Evolutionary conservation across 1,140 invertebrate species (phyloP).

Genomic region (Drosophila insularis): DNA sequence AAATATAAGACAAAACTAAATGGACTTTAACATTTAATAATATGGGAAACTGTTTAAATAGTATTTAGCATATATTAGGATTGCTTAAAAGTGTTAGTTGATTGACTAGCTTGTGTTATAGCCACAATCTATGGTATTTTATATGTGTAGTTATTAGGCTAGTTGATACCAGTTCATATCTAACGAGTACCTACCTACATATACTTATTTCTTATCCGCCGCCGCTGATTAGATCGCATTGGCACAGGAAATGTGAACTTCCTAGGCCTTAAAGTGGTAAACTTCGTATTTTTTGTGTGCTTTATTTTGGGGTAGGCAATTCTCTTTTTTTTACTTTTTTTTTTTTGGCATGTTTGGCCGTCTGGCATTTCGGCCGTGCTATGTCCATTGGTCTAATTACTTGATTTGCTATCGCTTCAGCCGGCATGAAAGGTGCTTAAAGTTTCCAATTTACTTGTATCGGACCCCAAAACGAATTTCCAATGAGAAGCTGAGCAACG

Average conservation of each 20-base stretch:
- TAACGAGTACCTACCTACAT: neutral
- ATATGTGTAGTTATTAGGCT: neutral
- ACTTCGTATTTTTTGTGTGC: slow-evolving; percentile 3
- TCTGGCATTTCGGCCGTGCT: slow-evolving; percentile 4
- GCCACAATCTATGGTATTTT: neutral
- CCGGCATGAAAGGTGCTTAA: slow-evolving; percentile 62
- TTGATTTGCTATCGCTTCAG: slow-evolving; percentile 53
- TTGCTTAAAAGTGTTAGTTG: no score
- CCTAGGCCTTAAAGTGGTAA: slow-evolving; percentile 17
- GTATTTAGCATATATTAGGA: no score
- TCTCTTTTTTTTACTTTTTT: no score
- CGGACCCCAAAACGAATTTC: slow-evolving; percentile 62
- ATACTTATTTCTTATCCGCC: slow-evolving; percentile 36
- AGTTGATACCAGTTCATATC: slow-evolving; percentile 16
- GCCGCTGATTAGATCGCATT: slow-evolving; percentile 37
- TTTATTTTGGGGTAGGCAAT: slow-evolving; percentile 37
- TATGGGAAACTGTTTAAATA: no score
- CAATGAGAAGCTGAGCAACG: slow-evolving; percentile 70
- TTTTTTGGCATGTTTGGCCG: slow-evolving; percentile 25
- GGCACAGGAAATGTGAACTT: slow-evolving; percentile 27
- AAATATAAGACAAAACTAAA: no score
- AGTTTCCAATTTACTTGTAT: slow-evolving; percentile 67
- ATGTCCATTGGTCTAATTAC: slow-evolving; percentile 57
- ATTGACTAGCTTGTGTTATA: neutral
- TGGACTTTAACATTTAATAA: no score